Evolutionary conservation across 2,113 vertebrate species (phyloP).

Genomic region (Tonatia bakeri): DNA sequence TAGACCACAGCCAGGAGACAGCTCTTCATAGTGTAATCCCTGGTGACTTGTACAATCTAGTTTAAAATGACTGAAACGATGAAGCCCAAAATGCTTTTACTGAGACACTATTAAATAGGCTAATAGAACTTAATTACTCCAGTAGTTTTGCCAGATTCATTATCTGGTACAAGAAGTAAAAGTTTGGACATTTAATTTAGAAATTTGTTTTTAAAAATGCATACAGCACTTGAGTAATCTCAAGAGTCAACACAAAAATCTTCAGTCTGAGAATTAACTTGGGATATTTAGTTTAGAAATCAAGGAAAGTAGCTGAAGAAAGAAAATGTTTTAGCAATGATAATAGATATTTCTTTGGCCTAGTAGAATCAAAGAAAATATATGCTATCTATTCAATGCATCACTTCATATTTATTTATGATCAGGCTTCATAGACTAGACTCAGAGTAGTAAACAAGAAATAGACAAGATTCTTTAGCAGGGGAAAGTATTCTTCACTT

Average conservation of each 20-base stretch:
- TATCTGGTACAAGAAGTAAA: not conserved
- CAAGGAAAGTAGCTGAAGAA: not conserved
- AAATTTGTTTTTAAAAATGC: not conserved
- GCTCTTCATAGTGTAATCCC: not conserved
- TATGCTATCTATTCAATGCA: not conserved
- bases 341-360: not conserved
- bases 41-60: not conserved
- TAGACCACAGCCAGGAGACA: not conserved
- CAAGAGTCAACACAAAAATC: not conserved
- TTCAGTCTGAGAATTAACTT: not conserved
- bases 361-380: not conserved
- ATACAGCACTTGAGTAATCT: not conserved
- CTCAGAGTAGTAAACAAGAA: not conserved
- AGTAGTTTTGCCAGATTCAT: not conserved
- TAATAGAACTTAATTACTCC: not conserved
- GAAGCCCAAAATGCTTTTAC: not conserved
- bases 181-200: not conserved
- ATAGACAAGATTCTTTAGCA: not conserved
- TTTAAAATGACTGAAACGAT: conserved; percentile 15
- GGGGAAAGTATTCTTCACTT: not conserved
- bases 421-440: not conserved
- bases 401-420: not conserved
- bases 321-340: not conserved
- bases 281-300: not conserved
- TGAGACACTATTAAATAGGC: not conserved